Evolutionary conservation across 2,888 invertebrate species (phyloP).

Genomic region (Eudasyphora cyanicolor): DNA sequence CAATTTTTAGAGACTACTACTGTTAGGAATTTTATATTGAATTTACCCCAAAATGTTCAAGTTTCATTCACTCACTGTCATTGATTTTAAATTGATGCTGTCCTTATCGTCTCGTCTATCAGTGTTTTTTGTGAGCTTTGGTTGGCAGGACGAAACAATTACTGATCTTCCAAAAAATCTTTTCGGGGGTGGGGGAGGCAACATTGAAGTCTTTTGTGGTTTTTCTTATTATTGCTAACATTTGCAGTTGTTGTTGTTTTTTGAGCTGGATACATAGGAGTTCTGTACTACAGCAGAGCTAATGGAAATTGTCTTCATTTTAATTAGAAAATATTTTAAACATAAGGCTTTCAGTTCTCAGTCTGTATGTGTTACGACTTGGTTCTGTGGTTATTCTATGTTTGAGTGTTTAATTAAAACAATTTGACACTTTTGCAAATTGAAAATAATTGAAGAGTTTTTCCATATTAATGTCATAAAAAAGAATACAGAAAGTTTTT

Average conservation of each 20-base stretch:
- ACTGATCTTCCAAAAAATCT: neutral
- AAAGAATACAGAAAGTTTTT: neutral
- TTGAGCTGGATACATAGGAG: neutral
- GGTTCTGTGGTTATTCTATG: neutral
- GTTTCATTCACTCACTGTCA: neutral
- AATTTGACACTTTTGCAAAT: conserved; percentile 52
- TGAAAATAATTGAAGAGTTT: conserved; percentile 48
- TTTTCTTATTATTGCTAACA: conserved; percentile 11
- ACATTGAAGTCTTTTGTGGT: conserved; percentile 24
- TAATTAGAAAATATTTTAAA: conserved; percentile 60
- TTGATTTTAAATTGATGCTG: neutral
- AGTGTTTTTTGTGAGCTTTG: neutral
- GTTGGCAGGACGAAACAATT: neutral
- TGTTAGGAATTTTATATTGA: conserved; percentile 8
- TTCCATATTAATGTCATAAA: conserved; percentile 27
- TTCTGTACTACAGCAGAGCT: conserved; percentile 28
- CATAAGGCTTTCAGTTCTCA: conserved; percentile 8
- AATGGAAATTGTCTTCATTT: conserved; percentile 60
- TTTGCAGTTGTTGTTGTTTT: neutral
- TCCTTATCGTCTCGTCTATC: neutral
- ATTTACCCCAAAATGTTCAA: neutral
- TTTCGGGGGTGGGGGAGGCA: neutral
- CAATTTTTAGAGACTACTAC: too few species aligned
- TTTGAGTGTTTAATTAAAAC: conserved; percentile 44
- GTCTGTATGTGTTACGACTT: neutral